Base-by-base conservation (phyloP, 2,113 vertebrate species). In the Mirounga angustirostris region DNA sequence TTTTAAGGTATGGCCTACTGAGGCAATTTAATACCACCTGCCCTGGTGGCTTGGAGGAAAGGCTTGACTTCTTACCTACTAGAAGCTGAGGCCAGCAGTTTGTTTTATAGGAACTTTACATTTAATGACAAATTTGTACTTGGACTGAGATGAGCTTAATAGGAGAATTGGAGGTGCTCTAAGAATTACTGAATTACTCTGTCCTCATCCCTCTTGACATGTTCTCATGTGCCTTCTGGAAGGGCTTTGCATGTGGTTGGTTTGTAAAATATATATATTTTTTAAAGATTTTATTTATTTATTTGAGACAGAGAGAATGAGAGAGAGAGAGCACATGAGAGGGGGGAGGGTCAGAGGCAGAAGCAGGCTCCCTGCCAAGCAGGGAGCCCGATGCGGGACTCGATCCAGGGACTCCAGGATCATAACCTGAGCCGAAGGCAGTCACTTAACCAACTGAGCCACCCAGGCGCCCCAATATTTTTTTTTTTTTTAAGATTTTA, bases 201-300 rank as follows among this genome's bases (percentile, higher is more conserved):
- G 28, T 50, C 30, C 15, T 90, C 65, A 26, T 87, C 33, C 33
- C 65, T 87, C 43, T 69, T 14, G 7, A 50, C 79, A 63, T 84
- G n/a, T 65, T 92, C 24, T 91, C 58, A 80, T 10, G 14, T 26
- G 63, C 50, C 76, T 95, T 93, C 71, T 59, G 91, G 54, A 69
- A 84, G 91, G 74, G 7, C 80, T 96, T 84, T 40, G 69, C 71
- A 22, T 86, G 63, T 71, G 54, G n/a, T 89, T 28, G 54, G 24
- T 82, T 94, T 56, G 59, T 73, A 89, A 92, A 91, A 74, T 91
- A 40, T 19, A 54, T 97, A 82, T 74, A 36, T 40, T 2, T 40
- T 40, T 40, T 40, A 40, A 40, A 40, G 36, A 40, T 40, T 40
- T 40, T 40, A 40, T 40, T 40, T 40, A 40, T 40, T 40, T 40